A percentile compares a stretch with the other conserved stretches of the same genome.
These are phyloP conservation scores for Saccopteryx bilineata DNA, from an alignment of 2,113 vertebrate genomes.

Conservation along the genomic window DNA sequence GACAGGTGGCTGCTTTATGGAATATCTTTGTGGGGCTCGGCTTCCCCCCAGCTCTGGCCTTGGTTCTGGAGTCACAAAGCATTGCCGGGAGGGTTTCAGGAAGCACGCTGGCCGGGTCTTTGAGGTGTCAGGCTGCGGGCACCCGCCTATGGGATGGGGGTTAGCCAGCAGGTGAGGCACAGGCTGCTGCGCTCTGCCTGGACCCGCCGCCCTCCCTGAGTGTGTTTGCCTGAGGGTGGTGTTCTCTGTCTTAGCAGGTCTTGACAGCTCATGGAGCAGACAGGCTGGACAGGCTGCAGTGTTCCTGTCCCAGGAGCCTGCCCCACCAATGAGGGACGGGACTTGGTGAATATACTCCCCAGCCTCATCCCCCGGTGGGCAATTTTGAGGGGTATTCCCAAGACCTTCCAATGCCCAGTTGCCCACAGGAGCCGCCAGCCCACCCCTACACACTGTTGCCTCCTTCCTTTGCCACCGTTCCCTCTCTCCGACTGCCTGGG, in stretches of 20 bases:
- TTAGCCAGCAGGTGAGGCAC: neutral
- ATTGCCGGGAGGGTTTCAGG: neutral
- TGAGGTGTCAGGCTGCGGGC: neutral
- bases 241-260: neutral
- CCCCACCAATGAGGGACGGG: neutral
- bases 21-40: neutral
- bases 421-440: neutral
- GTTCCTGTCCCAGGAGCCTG: rapidly evolving
- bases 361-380: neutral
- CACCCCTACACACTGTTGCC: neutral
- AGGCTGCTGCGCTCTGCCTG: neutral
- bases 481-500: neutral
- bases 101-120: neutral
- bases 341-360: neutral
- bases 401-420: neutral
- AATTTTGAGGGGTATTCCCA: neutral
- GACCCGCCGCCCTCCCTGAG: no score
- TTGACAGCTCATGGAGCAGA: neutral
- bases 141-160: neutral
- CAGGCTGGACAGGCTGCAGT: neutral
- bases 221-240: neutral
- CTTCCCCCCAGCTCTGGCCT: neutral
- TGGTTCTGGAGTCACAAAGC: neutral
- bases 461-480: neutral
- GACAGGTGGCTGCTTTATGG: neutral